Percentiles rank a stretch among this genome's conserved stretches.
phyloP scores from a whole-genome alignment of 2,113 vertebrate genomes.

The Dasyurus viverrinus region DNA sequence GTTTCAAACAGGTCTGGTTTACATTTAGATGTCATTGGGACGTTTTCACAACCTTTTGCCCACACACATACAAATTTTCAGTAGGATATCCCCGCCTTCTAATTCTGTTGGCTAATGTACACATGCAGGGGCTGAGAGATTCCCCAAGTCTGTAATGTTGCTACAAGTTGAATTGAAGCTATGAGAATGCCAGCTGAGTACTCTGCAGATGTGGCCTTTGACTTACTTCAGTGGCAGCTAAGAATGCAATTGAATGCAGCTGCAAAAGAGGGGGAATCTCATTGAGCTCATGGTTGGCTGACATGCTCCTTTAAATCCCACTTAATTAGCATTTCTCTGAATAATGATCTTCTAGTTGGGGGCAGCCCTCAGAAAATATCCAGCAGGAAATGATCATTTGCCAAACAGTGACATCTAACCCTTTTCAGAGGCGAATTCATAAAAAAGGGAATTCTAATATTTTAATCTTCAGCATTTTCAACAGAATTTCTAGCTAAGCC shows the following conservation, averaged over 20 bases:
- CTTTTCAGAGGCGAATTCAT: not conserved
- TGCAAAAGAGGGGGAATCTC: constrained; percentile 10
- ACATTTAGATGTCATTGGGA: not conserved
- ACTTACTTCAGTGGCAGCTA: constrained; percentile 61
- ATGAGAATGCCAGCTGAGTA: constrained; percentile 1
- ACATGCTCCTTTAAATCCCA: constrained; percentile 9
- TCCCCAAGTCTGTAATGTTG: not conserved
- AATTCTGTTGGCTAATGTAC: not conserved
- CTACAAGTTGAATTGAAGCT: not conserved
- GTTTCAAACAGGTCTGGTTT: not conserved
- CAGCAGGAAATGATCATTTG: not conserved
- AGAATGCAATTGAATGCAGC: constrained; percentile 43
- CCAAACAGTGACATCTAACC: constrained; percentile 14
- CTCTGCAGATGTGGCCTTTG: constrained; percentile 37
- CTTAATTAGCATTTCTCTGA: constrained; percentile 28
- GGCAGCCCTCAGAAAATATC: constrained; percentile 40
- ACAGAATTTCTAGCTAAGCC: not conserved
- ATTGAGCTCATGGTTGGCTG: constrained; percentile 46
- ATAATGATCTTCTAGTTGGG: not conserved
- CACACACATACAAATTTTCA: not conserved
- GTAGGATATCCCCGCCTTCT: not conserved
- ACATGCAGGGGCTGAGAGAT: not conserved
- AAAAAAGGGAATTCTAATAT: not conserved
- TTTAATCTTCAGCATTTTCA: not conserved
- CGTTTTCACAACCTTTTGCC: not conserved